Conservation (phyloP, 2,888 invertebrate species). For the Exocentrus adspersus region DNA sequence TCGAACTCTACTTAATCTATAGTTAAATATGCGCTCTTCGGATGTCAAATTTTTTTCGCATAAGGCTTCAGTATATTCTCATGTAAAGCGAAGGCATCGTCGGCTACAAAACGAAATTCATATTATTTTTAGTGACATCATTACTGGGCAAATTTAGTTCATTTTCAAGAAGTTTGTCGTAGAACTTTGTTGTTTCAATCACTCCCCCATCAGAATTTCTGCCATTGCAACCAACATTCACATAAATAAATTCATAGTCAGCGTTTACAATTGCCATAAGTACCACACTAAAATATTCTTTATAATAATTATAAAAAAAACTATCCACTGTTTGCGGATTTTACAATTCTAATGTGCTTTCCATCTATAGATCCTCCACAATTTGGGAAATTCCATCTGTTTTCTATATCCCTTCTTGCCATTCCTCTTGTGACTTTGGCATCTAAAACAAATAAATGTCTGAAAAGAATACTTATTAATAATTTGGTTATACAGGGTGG, state of each 20-base stretch:
- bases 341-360: conserved; percentile 2
- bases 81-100: conserved; percentile 34
- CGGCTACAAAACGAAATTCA: conserved; percentile 32
- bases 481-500: background rate
- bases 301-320: background rate
- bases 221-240: conserved; percentile 11
- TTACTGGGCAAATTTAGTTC: conserved; percentile 18
- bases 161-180: conserved; percentile 10
- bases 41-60: conserved; percentile 27
- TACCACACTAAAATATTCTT: conserved; percentile 29
- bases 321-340: conserved; percentile 37
- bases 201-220: conserved; percentile 25
- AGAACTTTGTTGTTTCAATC: conserved; percentile 14
- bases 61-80: conserved; percentile 34
- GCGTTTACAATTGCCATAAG: conserved; percentile 30
- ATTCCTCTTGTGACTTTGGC: background rate
- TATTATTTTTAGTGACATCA: conserved; percentile 14
- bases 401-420: conserved; percentile 6
- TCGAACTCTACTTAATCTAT: conserved; percentile 31
- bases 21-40: conserved; percentile 33
- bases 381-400: conserved; percentile 16
- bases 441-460: background rate
- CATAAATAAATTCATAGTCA: conserved; percentile 35
- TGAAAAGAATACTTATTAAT: background rate
- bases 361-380: conserved; percentile 9